Evolutionary conservation across 2,797 vertebrate species (phyloP), one percentile per base, ranked within the genome.

Genomic region (Scomberomorus guttatus): DNA sequence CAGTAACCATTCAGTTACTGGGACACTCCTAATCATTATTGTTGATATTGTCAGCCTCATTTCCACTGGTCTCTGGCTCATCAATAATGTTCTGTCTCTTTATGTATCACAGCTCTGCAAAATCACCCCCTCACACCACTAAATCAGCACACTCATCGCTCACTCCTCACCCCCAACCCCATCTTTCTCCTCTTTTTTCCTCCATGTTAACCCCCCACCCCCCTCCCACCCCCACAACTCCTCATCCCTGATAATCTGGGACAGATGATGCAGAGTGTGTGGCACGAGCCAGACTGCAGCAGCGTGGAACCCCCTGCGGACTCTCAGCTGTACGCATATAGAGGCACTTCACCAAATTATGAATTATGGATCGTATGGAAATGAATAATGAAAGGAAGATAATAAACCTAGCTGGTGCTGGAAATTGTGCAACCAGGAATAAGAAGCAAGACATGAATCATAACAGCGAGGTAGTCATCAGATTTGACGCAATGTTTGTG

Each of bases 311-410:
- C 76, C 78, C 66, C 82, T 0, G 6, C 14, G 7, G 76, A 80
- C 50, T 24, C 76, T 63, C 65, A 59, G 69, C 73, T 79, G 24
- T 70, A 44, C 51, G 34, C 66, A 61, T 32, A 81, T 13, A 78
- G 32, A 86, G 64, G 72, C 84, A 81, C 89, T 91, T 82, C 66
- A 73, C 24, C 69, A 48, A 83, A 82, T 67, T 74, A 91, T 92
- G 82, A 90, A 94, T 93, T 91, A 91, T 94, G 82, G 75, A 94
- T 89, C 7, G 24, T 55, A 75, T 72, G 79, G 84, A 83, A 84
- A 91, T 92, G 48, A 93, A 93, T 92, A 87, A 92, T 93, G 64
- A 77, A 93, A 79, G 32, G 12, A 74, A 39, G 72, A 88, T 87
- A 67, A 89, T 86, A 83, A 78, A 67, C 46, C 5, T 55, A 22